Percentiles rank a stretch among this genome's conserved stretches.
These are phyloP conservation scores for Xestia sexstrigata DNA, from an alignment of 2,888 invertebrate genomes.

Conservation along the genomic window DNA sequence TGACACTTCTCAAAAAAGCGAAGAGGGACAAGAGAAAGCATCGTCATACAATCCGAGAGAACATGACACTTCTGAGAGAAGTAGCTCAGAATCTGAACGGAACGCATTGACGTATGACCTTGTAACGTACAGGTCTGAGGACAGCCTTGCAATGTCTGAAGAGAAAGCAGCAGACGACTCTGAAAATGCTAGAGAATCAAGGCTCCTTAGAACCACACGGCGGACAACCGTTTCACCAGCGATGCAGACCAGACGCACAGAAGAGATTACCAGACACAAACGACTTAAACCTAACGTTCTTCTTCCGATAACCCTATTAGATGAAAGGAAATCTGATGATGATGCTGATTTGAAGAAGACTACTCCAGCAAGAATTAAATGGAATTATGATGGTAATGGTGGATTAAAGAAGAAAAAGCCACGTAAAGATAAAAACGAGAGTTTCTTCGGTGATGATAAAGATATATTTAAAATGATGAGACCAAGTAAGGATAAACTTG, in stretches of 20 bases:
- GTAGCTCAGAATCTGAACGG: background rate
- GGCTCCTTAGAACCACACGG: background rate
- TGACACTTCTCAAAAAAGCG: background rate
- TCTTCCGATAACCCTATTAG: background rate
- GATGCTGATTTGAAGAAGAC: background rate
- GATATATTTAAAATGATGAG: background rate
- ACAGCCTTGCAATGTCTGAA: background rate
- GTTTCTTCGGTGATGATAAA: background rate
- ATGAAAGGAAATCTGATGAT: background rate
- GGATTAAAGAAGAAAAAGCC: background rate
- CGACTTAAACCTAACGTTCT: background rate
- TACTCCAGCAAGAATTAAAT: background rate
- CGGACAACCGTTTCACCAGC: background rate
- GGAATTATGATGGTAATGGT: background rate
- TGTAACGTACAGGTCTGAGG: background rate
- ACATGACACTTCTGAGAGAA: background rate
- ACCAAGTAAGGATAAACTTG: background rate
- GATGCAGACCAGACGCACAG: background rate
- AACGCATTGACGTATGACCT: too few relatives aligned
- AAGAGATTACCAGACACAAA: background rate
- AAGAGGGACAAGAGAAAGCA: background rate
- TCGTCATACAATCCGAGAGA: background rate
- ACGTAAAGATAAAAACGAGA: background rate
- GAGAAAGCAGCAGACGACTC: background rate
- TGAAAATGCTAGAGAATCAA: background rate